Base-by-base conservation (phyloP, 2,888 invertebrate species). In the Drosophila melanosoma region DNA sequence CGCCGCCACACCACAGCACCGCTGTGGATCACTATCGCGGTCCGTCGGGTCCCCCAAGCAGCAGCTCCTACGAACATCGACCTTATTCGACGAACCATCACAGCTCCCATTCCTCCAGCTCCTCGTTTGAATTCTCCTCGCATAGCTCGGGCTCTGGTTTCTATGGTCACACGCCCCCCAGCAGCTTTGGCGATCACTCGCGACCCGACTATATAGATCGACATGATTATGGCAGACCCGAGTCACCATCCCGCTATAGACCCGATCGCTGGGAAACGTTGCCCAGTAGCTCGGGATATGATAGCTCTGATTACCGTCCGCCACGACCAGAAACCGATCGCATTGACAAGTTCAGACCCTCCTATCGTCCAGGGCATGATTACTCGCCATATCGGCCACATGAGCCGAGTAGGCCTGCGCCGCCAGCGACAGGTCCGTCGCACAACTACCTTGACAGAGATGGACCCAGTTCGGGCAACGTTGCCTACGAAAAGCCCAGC, bases 271-370 rank as follows among this genome's bases (percentile, higher is more conserved):
- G 93, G 92, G 92, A 93, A 68, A 81, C 90, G 8, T 62, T 92
- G 58, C 92, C 93, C 10, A 92, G 92, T 72, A 91, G 92, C 56
- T 92, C 92, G 1, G 91, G 92, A n/a, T 91, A 91, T 40, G 92
- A 90, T 29, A 79, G 87, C 40, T 78, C 83, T 8, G 72, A 61
- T 1, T 91, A 91, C 45, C 78, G 84, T 1, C 88, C 91, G 11
- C 82, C 89, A 0, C 71, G 87, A 0, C 89, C 91, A 0, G 90
- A 90, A 51, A 79, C 81, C 11, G 91, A 91, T 67, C 89, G 88
- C 26, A 78, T 78, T 10, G 92, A 92, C 54, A 88, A 90, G 48
- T 93, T 85, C 72, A 83, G 92, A 0, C 93, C 93, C 0, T 82
- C 92, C 0, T 91, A 91, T 73, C 85, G 90, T 0, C 92, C 92